phyloP scores from a whole-genome alignment of 2,797 vertebrate genomes.

The Leuciscus waleckii region DNA sequence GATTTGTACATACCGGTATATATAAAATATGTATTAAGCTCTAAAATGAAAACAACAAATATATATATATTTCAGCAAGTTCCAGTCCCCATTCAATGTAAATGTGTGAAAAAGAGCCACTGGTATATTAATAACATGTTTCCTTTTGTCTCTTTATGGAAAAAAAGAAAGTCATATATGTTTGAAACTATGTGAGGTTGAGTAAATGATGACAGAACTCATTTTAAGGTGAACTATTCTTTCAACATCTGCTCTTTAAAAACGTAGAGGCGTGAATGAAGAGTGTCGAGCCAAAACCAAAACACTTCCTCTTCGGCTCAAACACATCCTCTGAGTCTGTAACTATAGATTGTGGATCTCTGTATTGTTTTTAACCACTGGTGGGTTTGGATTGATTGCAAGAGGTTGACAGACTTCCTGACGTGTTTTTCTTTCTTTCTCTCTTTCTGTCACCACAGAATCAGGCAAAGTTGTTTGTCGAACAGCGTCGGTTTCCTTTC shows the following conservation, averaged over 20 bases:
- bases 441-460: slow-evolving; percentile 78
- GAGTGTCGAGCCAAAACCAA: background rate
- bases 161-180: background rate
- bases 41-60: background rate
- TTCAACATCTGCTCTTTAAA: background rate
- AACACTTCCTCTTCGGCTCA: background rate
- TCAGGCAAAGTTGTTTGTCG: slow-evolving; percentile 92
- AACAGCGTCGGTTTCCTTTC: slow-evolving; percentile 95
- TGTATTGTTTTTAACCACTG: background rate
- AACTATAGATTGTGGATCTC: background rate
- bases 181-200: background rate
- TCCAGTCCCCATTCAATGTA: background rate
- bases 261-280: background rate
- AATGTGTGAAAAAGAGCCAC: too few relatives aligned
- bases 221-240: background rate
- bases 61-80: too few relatives aligned
- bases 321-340: background rate
- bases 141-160: background rate
- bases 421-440: background rate
- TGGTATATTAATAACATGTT: background rate
- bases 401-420: background rate
- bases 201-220: background rate
- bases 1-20: too few relatives aligned
- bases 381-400: background rate
- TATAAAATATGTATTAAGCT: too few relatives aligned